Conservation (phyloP, 64 coral and sea anemone genomes). For the Pocillopora verrucosa region DNA sequence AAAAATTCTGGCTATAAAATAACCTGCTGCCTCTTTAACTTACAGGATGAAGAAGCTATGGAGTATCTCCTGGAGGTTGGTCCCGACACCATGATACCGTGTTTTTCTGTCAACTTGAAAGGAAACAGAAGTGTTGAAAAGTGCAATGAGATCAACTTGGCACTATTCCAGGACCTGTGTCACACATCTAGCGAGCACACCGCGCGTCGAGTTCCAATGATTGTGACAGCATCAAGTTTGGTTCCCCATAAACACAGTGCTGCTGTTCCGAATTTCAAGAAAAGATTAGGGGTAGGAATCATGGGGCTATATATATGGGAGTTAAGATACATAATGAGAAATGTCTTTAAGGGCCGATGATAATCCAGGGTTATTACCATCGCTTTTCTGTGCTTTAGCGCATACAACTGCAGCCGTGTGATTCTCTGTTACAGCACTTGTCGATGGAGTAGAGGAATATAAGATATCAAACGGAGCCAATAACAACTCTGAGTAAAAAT, state of each 20-base stretch:
- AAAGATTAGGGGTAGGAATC: slow-evolving; percentile 82
- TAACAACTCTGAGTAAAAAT: no score
- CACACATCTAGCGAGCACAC: slow-evolving; percentile 50
- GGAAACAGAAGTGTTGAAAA: slow-evolving; percentile 59
- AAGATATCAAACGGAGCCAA: no score
- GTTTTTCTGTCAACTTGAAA: slow-evolving; percentile 75
- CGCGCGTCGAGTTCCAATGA: slow-evolving; percentile 68
- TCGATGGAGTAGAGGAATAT: no score
- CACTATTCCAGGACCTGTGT: slow-evolving; percentile 49
- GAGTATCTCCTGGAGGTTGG: slow-evolving; percentile 68
- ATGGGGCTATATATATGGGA: no score
- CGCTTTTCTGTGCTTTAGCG: no score
- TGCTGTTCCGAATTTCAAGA: slow-evolving; percentile 63
- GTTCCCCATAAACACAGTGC: slow-evolving; percentile 40
- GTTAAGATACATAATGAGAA: no score
- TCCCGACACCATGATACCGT: slow-evolving; percentile 83
- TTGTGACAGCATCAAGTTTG: slow-evolving; percentile 82
- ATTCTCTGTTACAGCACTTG: no score
- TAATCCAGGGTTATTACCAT: no score
- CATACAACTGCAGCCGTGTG: no score
- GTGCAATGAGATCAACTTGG: slow-evolving; percentile 63
- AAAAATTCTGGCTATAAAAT: not conserved
- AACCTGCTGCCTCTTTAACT: not conserved
- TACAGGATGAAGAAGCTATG: slow-evolving; percentile 67
- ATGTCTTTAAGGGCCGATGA: no score